Base-by-base conservation (phyloP, 2,888 invertebrate genomes). In the Drosophila nr. perissopoda region DNA sequence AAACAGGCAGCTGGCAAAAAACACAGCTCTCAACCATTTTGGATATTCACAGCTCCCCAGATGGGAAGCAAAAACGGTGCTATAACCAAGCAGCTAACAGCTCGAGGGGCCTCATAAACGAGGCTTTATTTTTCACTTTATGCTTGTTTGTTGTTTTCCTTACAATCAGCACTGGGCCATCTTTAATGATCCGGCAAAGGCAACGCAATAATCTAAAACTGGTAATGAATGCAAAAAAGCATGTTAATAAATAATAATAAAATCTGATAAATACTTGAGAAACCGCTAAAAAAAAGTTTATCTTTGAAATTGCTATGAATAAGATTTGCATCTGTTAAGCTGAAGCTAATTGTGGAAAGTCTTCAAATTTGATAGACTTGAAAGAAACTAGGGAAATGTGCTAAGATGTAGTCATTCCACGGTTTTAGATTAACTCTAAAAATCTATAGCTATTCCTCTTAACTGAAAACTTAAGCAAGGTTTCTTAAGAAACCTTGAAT, bases 71-170 rank as follows among this genome's bases (percentile, higher is more conserved):
- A 29, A n/a, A 18, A n/a, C 18, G 51, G n/a, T 21, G 29, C 27
- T 34, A 42, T 42, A 42, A 42, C 42, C 42, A 21, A 45, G n/a
- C 69, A 27, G 54, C 18, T n/a, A 48, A 27, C 51, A 27, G 38
- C 74, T 53, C 48, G 29, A 38, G 60, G 73, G 62, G 73, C 18
- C 53, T 69, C 62, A 76, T 64, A 76, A 76, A 76, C 48, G 61
- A 67, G 48, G 45, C 48, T 57, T 68, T 76, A 70, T 72, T 72
- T 54, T 62, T 34, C 53, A 34, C 70, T 72, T 54, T 63, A 72
- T 62, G 49, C 54, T 18, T 42, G 27, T 42, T 11, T 11, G 10
- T 25, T 45, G 11, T 27, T 29, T 31, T 13, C 18, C 13, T 49
- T 29, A 40, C 49, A 63, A 72, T 70, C 73, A 42, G 29, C 72